Evolutionary conservation across 2,113 vertebrate genomes (phyloP), one percentile per base, ranked within the genome.

Genomic region (Osmerus eperlanus): DNA sequence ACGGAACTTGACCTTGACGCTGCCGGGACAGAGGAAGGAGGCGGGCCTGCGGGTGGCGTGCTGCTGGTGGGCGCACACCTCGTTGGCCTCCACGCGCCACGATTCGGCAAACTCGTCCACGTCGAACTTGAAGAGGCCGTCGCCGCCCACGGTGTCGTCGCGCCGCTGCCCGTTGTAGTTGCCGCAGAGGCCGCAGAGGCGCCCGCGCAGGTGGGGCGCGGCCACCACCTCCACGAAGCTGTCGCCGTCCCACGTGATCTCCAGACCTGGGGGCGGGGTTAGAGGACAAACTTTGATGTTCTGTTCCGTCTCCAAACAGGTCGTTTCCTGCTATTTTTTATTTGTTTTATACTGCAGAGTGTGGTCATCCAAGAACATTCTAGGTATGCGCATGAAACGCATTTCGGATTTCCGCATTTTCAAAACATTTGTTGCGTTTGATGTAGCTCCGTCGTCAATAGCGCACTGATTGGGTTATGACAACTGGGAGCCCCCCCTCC

Each of bases 231-330:
- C 97, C 29, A 99, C 97, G 80, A 99, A 96, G 82, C 97, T 99
- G 93, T 99, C 97, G 29, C 97, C 97, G 69, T 99, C 97, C 97
- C 97, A 99, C 0, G 97, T 98, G 87, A 99, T 96, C 91, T 97
- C 96, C 86, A 99, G 84, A 70, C 97, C 97, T 99, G 81, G 5
- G 5, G 12, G 73, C 66, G 32, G 65, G 67, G 66, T 58, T 41
- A 67, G 28, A 25, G 76, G 32, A 36, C 32, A 36, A 5, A 36
- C 32, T 36, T 36, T 36, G 32, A 36, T 6, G 62, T 18, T 19
- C 7, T 36, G 32, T 36, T 36, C 7, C 1, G 32, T 36, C 32
- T 28, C 25, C 6, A 13, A 56, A 5, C 0, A 2, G 19, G 2
- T 6, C 21, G 21, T 14, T 29, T 5, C 4, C 21, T 21, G 19